phyloP scores from a whole-genome alignment of 2,888 invertebrate species.

The Incurvaria masculella region DNA sequence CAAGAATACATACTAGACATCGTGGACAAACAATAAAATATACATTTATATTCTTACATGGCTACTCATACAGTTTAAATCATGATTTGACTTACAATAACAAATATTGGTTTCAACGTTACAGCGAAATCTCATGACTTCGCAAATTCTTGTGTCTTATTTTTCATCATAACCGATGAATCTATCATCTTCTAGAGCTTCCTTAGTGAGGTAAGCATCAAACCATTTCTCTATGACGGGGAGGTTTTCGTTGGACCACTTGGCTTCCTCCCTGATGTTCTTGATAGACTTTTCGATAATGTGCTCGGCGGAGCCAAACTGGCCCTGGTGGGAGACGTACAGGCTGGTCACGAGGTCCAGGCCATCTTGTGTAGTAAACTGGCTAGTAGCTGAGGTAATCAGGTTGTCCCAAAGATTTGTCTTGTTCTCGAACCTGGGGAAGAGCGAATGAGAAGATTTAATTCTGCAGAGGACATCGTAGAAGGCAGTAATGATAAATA shows the following conservation, averaged over 20 bases:
- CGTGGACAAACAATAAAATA: no score
- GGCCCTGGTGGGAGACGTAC: constrained; percentile 60
- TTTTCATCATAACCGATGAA: constrained; percentile 21
- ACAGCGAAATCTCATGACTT: no score
- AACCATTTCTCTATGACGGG: constrained; percentile 74
- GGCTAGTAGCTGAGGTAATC: constrained; percentile 69
- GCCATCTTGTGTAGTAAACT: constrained; percentile 73
- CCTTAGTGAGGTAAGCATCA: constrained; percentile 46
- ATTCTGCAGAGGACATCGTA: no score
- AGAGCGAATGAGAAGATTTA: no score
- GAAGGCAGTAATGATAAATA: no score
- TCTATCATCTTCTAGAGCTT: constrained; percentile 23
- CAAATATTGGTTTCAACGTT: no score
- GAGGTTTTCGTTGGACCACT: constrained; percentile 73
- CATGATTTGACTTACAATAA: no score
- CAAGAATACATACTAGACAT: no score
- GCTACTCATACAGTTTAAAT: no score
- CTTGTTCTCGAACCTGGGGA: constrained; percentile 60
- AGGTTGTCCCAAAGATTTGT: constrained; percentile 75
- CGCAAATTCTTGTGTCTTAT: no score
- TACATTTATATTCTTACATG: no score
- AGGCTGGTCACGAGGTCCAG: constrained; percentile 65
- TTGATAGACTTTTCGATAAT: constrained; percentile 70
- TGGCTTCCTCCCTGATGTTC: constrained; percentile 70
- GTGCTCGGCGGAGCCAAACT: constrained; percentile 71